A percentile compares a stretch with the other conserved stretches of the same genome.
These are phyloP conservation scores for Stenchaetothrips biformis DNA, from an alignment of 2,888 invertebrate genomes.

Conservation along the genomic window DNA sequence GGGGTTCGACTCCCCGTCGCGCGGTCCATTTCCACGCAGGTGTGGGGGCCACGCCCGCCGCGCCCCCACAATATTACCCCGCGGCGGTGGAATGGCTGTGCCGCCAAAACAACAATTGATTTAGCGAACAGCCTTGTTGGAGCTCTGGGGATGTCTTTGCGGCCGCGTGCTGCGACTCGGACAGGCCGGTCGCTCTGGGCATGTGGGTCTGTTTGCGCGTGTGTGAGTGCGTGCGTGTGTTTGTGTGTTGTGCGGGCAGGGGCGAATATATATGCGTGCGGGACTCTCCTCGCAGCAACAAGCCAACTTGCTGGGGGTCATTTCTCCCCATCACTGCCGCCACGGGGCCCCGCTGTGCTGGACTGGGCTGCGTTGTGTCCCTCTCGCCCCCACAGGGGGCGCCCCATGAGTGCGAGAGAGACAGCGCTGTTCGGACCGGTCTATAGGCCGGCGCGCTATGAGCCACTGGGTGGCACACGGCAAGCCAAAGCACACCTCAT, in stretches of 20 bases:
- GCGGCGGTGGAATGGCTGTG: not conserved
- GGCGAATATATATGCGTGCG: not conserved
- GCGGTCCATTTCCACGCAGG: too few species aligned
- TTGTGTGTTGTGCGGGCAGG: not conserved
- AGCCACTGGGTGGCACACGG: too few species aligned
- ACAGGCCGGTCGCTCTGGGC: not conserved
- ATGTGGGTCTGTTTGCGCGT: not conserved
- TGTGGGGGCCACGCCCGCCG: too few species aligned
- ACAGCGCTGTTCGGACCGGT: too few species aligned
- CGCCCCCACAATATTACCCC: too few species aligned
- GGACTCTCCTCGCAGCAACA: too few species aligned
- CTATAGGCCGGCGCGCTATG: too few species aligned
- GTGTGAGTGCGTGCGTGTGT: not conserved
- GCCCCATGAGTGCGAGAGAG: too few species aligned
- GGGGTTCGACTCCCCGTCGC: too few species aligned
- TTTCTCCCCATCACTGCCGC: not conserved
- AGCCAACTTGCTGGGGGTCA: not conserved
- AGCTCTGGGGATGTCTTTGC: not conserved
- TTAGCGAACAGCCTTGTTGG: not conserved
- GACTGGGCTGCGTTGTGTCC: too few species aligned
- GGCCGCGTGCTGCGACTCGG: not conserved
- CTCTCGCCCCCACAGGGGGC: too few species aligned
- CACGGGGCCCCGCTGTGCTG: not conserved
- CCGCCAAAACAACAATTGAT: not conserved
- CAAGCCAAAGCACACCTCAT: too few species aligned